phyloP scores from a whole-genome alignment of 2,888 invertebrate species.

The Melangyna quadrimaculata region DNA sequence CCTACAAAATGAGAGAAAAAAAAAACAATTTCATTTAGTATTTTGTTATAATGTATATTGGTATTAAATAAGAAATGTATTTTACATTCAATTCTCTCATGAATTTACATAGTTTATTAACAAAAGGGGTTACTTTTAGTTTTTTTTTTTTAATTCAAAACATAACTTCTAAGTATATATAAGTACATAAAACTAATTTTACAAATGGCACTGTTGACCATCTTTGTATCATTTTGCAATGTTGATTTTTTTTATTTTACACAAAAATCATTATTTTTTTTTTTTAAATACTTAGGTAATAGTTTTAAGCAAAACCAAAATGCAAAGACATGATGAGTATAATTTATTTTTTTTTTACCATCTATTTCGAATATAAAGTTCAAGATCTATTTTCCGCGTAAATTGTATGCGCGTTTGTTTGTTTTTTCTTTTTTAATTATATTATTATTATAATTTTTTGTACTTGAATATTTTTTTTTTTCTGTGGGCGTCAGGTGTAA shows the following conservation, averaged over 20 bases:
- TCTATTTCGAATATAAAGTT: conserved; percentile 56
- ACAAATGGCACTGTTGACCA: conserved; percentile 53
- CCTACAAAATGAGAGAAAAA: no score
- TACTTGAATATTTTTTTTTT: conserved; percentile 68
- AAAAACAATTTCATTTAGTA: not conserved
- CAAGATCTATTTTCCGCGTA: conserved; percentile 48
- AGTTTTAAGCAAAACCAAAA: conserved; percentile 49
- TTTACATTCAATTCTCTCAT: conserved; percentile 64
- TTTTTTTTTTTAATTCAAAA: conserved; percentile 24
- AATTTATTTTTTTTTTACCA: conserved; percentile 26
- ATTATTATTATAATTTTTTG: conserved; percentile 41
- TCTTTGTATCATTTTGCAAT: not conserved
- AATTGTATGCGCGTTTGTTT: conserved; percentile 33
- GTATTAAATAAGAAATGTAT: conserved; percentile 72
- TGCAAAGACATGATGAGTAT: conserved; percentile 32
- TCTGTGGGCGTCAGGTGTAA: conserved; percentile 72
- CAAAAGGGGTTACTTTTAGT: conserved; percentile 35
- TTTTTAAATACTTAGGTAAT: conserved; percentile 14
- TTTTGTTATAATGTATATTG: conserved; percentile 67
- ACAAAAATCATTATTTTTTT: conserved; percentile 24
- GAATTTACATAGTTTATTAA: conserved; percentile 67
- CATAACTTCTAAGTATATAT: conserved; percentile 23
- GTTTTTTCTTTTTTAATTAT: not conserved
- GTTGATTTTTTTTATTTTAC: conserved; percentile 14
- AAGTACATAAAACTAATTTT: conserved; percentile 59